phyloP scores from a whole-genome alignment of 2,888 invertebrate genomes.

The Yponomeuta sedellus region DNA sequence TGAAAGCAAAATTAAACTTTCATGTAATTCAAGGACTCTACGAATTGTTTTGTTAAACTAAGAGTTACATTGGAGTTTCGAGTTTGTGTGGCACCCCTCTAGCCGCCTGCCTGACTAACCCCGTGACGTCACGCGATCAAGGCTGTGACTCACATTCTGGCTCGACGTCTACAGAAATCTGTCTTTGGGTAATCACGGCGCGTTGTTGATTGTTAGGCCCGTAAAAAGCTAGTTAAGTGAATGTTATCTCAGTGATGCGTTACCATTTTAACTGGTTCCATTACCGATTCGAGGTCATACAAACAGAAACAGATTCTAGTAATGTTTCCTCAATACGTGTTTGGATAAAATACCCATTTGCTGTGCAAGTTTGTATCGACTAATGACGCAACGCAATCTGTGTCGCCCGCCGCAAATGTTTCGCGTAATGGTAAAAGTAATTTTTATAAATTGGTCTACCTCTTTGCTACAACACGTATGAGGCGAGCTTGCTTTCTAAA shows the following conservation, averaged over 20 bases:
- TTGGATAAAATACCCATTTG: constrained; percentile 20
- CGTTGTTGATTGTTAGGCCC: background rate
- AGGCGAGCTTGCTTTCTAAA: background rate
- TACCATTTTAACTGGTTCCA: background rate
- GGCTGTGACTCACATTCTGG: constrained; percentile 46
- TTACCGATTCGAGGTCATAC: constrained; percentile 1
- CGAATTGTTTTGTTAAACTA: background rate
- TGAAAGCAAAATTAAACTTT: background rate
- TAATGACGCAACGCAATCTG: constrained; percentile 8
- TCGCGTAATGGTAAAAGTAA: background rate
- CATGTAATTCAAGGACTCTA: background rate
- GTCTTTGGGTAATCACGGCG: constrained; percentile 15
- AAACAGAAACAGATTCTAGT: background rate
- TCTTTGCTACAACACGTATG: background rate
- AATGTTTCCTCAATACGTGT: constrained; percentile 14
- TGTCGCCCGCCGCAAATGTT: constrained; percentile 13
- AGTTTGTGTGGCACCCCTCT: constrained; percentile 5
- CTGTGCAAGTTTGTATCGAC: constrained; percentile 5
- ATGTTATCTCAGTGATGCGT: constrained; percentile 9
- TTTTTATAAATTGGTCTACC: background rate
- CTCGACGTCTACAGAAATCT: constrained; percentile 33
- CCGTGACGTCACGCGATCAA: constrained; percentile 48
- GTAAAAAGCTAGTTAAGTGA: constrained; percentile 3
- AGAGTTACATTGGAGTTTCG: background rate
- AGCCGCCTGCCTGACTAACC: constrained; percentile 30